These are phyloP conservation scores for Cephus sareptanus DNA, from an alignment of 2,888 invertebrate species.

Conservation along the genomic window DNA sequence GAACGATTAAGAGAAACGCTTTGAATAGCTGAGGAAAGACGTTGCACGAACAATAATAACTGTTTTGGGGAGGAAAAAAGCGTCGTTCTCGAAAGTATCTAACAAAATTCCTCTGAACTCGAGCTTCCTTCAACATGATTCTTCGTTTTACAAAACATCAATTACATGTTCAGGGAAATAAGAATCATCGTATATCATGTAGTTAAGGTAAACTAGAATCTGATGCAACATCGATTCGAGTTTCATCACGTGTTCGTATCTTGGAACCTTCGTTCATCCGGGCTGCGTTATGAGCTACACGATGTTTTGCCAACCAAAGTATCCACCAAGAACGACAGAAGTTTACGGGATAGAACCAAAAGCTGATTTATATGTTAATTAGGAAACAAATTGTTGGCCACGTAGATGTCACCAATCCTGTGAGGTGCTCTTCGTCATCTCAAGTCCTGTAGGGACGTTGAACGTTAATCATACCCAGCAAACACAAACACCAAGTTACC, in stretches of 20 bases:
- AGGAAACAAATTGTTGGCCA: not conserved
- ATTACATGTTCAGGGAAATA: slow-evolving; percentile 49
- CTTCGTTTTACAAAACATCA: slow-evolving; percentile 24
- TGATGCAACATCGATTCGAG: slow-evolving; percentile 58
- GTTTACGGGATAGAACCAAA: not conserved
- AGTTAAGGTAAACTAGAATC: slow-evolving; percentile 61
- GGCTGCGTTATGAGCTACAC: not conserved
- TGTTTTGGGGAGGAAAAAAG: not conserved
- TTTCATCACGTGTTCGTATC: slow-evolving; percentile 53
- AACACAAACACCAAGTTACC: no score
- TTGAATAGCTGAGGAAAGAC: not conserved
- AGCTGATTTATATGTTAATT: slow-evolving; percentile 1
- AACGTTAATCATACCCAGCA: no score
- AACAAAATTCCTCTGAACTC: not conserved
- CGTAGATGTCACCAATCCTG: not conserved
- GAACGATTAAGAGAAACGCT: not conserved
- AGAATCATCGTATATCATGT: slow-evolving; percentile 41
- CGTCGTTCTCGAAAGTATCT: not conserved
- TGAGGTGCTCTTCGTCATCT: not conserved
- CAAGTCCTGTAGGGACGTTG: not conserved
- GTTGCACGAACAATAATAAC: not conserved
- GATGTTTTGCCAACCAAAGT: not conserved
- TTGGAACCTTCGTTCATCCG: slow-evolving; percentile 30
- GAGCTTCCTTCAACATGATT: not conserved
- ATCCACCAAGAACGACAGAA: not conserved